A percentile compares a stretch with the other conserved stretches of the same genome.
These are phyloP conservation scores for Adrianichthys oophorus DNA, from an alignment of 2,797 vertebrate genomes.

Conservation along the genomic window DNA sequence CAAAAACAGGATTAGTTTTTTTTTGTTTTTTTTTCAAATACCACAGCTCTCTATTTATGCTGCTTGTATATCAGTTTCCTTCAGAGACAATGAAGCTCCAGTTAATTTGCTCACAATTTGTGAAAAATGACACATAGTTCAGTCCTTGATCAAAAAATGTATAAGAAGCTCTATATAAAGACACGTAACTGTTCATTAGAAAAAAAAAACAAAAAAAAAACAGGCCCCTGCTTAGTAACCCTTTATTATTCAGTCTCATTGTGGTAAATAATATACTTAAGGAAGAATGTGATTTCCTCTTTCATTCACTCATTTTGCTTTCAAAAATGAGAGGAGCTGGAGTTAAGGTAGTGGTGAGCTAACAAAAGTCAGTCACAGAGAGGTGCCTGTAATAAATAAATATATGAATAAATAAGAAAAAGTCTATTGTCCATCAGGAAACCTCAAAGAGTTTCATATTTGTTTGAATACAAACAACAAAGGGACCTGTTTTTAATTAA, in stretches of 20 bases:
- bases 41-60: not conserved
- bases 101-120: not conserved
- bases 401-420: not conserved
- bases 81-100: not conserved
- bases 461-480: not conserved
- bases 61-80: not conserved
- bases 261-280: constrained; percentile 9
- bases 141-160: not conserved
- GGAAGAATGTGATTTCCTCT: constrained; percentile 1
- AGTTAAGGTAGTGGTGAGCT: not conserved
- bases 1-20: constrained; percentile 53
- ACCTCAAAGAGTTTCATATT: constrained; percentile 1
- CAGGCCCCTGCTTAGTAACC: not conserved
- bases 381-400: not conserved
- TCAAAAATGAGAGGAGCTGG: constrained; percentile 1
- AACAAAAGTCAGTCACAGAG: not conserved
- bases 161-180: not conserved
- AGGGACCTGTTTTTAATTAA: constrained; percentile 7
- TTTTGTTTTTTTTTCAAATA: constrained; percentile 12
- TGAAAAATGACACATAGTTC: not conserved
- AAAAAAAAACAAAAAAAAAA: not conserved
- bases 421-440: not conserved
- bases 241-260: not conserved
- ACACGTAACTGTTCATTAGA: constrained; percentile 1
- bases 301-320: constrained; percentile 9